Base-by-base conservation (phyloP, 2,113 vertebrate species). In the Capreolus pygargus region DNA sequence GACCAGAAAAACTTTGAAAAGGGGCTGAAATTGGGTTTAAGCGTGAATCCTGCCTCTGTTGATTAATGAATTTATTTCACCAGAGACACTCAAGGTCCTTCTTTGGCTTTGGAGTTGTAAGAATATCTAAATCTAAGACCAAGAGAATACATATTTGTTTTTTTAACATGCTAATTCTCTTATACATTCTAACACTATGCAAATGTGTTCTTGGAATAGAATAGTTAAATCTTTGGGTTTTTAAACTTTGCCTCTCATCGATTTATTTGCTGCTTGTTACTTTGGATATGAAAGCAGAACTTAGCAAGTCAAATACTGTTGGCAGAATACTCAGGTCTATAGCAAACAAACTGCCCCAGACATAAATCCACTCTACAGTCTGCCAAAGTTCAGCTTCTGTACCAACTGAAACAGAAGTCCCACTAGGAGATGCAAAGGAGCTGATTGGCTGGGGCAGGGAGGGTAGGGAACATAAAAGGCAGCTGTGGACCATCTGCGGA, bases 381-480 rank as follows among this genome's bases (percentile, higher is more conserved):
- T 94, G 96, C 97, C 94, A 96, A 13, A 11, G 0, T n/a, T 91
- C 82, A 91, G 47, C 45, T 79, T 97, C 96, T 97, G 96, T 87
- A 92, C 93, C 87, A 89, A 55, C 30, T 95, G 95, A 97, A 97
- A 79, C 52, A 86, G 64, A 0, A 82, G 91, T 91, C 94, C 85
- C 64, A 60, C 45, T 60, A 33, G 33, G 28, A 96, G 83, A 81
- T 36, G 10, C 54, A n/a, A 27, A 94, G 79, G 14, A 3, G 7
- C 95, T 97, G 98, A 98, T 39, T 99, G 99, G 98, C 81, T 97
- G 87, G 21, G 25, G 47, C 8, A 0, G 16, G 16, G 89, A 36
- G 54, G 67, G 95, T 82, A 98, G 78, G 85, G 93, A 81, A 58
- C 58, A 99, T 99, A 99, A 98, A 99, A 98, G 90, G 95, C 33